These are phyloP conservation scores for Steatornis caripensis DNA, from an alignment of 2,113 vertebrate genomes.

Conservation along the genomic window DNA sequence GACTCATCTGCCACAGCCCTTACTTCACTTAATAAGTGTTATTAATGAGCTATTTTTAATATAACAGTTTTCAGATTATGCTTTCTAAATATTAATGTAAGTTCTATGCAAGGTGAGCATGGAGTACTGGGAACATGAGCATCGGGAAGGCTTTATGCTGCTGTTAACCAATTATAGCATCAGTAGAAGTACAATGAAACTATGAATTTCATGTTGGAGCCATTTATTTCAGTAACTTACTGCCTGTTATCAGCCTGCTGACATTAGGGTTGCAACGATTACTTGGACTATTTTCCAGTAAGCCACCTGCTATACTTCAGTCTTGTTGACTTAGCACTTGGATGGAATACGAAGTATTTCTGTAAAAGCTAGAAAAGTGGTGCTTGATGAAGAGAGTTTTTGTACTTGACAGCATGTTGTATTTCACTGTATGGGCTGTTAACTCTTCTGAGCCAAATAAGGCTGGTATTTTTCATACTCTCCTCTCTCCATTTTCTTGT, in stretches of 20 bases:
- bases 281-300: neutral
- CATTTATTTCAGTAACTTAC: neutral
- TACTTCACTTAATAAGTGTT: neutral
- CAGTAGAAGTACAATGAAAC: neutral
- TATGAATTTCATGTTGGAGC: neutral
- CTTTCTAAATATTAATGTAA: neutral
- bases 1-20: neutral
- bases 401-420: neutral
- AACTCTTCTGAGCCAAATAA: neutral
- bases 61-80: neutral
- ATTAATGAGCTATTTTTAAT: neutral
- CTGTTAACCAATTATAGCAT: neutral
- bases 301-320: neutral
- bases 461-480: neutral
- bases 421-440: neutral
- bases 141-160: neutral
- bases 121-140: neutral
- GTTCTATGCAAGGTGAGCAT: neutral
- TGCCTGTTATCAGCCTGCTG: neutral
- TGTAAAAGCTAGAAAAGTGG: neutral
- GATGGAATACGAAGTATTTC: neutral
- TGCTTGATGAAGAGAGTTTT: neutral
- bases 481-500: rapidly evolving
- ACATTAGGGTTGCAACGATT: neutral
- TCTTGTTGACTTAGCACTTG: neutral